These are phyloP conservation scores for Acromyrmex charruanus DNA, from an alignment of 1,140 invertebrate genomes.

Conservation along the genomic window DNA sequence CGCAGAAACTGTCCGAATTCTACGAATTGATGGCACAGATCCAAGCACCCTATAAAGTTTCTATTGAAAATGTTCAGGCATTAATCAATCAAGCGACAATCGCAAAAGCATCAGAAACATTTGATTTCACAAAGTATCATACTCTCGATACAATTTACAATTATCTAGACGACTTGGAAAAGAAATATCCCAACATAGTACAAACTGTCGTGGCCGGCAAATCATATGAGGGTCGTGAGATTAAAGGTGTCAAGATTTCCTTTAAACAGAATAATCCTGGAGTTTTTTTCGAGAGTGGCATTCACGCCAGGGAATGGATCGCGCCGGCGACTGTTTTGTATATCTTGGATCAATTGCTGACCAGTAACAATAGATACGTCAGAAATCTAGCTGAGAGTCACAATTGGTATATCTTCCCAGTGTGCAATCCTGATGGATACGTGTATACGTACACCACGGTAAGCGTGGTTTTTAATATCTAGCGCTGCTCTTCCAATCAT, in stretches of 20 bases:
- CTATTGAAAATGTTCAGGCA: not conserved
- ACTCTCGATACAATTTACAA: not conserved
- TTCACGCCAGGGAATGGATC: conserved; percentile 94
- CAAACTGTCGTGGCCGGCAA: not conserved
- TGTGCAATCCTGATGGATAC: too few species aligned
- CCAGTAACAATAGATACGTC: too few species aligned
- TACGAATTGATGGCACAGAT: not conserved
- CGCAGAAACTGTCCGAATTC: not conserved
- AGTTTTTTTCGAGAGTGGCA: conserved; percentile 80
- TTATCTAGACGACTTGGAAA: not conserved
- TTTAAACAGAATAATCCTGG: not conserved
- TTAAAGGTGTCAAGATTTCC: not conserved
- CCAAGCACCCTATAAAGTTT: not conserved
- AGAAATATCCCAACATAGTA: not conserved
- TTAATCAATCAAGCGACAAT: not conserved
- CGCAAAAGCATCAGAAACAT: not conserved
- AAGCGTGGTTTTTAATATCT: too few species aligned
- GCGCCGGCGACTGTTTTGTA: conserved; percentile 71
- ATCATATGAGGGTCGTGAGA: not conserved
- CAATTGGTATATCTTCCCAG: too few species aligned
- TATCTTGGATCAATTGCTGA: too few species aligned
- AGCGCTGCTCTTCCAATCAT: too few species aligned
- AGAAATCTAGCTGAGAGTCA: too few species aligned
- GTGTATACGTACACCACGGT: too few species aligned
- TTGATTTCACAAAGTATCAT: not conserved